Base-by-base conservation (phyloP, 1,140 invertebrate genomes). In the Scaptomyza montana region DNA sequence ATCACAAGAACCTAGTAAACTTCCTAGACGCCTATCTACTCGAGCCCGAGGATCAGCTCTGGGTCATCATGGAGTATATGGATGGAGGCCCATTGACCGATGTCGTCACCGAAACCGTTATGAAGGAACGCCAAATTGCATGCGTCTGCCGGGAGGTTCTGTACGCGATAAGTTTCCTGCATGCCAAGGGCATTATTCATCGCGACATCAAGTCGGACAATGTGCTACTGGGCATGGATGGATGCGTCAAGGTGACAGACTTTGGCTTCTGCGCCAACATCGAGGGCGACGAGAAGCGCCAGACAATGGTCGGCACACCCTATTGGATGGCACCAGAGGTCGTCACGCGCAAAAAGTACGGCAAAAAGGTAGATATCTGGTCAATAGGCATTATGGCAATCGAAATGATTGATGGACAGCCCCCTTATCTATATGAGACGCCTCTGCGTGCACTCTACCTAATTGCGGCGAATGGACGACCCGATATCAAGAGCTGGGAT, bases 371-470 rank as follows among this genome's bases (percentile, higher is more conserved):
- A 1, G 98, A 99, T 92, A 97, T 99, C 33, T 99, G 98, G 98
- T 97, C 96, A 0, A 92, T 98, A 28, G 98, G 98, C 12, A 99
- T 99, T 51, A 99, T 99, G 98, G 97, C 97, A 36, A 92, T 92
- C 16, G 98, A 99, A 93, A 99, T 99, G 98, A 97, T 99, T 43
- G 98, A 99, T 90, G 98, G 98, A 1, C 97, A 99, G 92, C 98
- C 98, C 7, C 98, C 98, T 1, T 99, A 99, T 92, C 94, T 99
- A 78, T 97, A 98, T 92, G 98, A 99, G 93, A 96, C 97, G 13
- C 98, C 98, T 6, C 92, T 99, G 7, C 94, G 98, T 92, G 98
- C 98, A 5, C 93, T 99, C 13, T 99, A 99, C 93, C 93, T 99
- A 57, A 99, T 99, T 69, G 98, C 98, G 19, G 97, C 98, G 0